These are phyloP conservation scores for Caenorhabditis panamensis DNA, from an alignment of 2,888 invertebrate genomes.

Conservation along the genomic window DNA sequence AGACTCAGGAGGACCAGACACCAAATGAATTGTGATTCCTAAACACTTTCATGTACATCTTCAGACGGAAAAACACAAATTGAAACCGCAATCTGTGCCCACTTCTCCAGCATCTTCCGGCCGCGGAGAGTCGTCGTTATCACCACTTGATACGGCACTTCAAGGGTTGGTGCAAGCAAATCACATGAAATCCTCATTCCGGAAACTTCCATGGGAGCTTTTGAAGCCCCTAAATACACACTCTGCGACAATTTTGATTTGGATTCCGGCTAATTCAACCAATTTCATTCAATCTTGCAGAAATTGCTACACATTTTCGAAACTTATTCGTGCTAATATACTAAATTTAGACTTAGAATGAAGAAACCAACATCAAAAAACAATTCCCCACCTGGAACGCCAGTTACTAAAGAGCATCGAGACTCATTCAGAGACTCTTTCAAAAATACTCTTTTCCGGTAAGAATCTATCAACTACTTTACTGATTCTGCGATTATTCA, in stretches of 20 bases:
- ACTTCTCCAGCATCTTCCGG: constrained; percentile 70
- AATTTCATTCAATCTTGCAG: no score
- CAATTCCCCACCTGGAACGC: constrained; percentile 67
- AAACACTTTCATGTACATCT: not conserved
- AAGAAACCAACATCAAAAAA: constrained; percentile 59
- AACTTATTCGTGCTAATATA: no score
- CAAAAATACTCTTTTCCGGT: constrained; percentile 48
- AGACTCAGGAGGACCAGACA: not conserved
- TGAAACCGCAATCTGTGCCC: constrained; percentile 69
- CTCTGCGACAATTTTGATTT: not conserved
- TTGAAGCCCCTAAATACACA: constrained; percentile 35
- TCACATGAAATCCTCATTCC: constrained; percentile 26
- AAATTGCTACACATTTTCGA: no score
- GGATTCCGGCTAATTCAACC: no score
- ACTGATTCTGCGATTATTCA: not conserved
- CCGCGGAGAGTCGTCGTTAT: constrained; percentile 49
- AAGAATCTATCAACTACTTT: constrained; percentile 24
- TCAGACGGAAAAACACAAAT: constrained; percentile 64
- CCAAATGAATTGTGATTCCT: not conserved
- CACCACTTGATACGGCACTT: constrained; percentile 58
- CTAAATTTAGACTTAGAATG: constrained; percentile 43
- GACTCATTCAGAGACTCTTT: constrained; percentile 67
- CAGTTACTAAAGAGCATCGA: constrained; percentile 62
- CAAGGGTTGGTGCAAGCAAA: constrained; percentile 55
- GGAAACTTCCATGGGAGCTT: constrained; percentile 18